These are phyloP conservation scores for Tragopan temminckii DNA, from an alignment of 2,797 vertebrate species.

Conservation along the genomic window DNA sequence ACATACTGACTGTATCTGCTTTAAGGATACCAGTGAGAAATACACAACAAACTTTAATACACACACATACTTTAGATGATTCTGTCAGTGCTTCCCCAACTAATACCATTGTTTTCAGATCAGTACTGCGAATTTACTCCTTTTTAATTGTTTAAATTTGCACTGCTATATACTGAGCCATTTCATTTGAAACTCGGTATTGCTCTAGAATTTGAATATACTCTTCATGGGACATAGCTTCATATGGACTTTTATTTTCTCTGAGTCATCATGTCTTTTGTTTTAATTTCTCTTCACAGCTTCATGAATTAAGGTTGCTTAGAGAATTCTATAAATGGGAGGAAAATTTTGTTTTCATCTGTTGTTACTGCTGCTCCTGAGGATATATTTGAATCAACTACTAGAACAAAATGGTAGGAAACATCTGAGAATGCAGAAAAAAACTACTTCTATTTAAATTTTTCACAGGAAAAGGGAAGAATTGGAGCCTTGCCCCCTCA, in stretches of 20 bases:
- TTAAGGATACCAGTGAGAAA: not conserved
- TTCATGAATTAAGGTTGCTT: not conserved
- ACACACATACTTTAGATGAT: not conserved
- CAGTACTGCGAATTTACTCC: not conserved
- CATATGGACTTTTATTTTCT: not conserved
- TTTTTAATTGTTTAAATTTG: not conserved
- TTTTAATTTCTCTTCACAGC: not conserved
- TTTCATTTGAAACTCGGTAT: not conserved
- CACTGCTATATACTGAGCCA: not conserved
- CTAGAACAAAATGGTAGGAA: not conserved
- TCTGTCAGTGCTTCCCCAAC: not conserved
- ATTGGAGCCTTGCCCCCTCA: not conserved
- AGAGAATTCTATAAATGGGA: not conserved
- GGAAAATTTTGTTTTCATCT: not conserved
- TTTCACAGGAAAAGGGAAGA: not conserved
- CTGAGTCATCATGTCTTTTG: not conserved
- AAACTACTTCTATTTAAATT: not conserved
- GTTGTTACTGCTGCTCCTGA: not conserved
- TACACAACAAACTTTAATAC: not conserved
- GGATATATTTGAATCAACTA: not conserved
- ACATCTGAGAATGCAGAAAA: not conserved
- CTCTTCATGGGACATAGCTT: not conserved
- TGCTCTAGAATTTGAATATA: not conserved
- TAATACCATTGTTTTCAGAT: not conserved
- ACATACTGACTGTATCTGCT: not conserved